Base-by-base conservation (phyloP, 1,140 invertebrate genomes). In the Polypedilum pembai region DNA sequence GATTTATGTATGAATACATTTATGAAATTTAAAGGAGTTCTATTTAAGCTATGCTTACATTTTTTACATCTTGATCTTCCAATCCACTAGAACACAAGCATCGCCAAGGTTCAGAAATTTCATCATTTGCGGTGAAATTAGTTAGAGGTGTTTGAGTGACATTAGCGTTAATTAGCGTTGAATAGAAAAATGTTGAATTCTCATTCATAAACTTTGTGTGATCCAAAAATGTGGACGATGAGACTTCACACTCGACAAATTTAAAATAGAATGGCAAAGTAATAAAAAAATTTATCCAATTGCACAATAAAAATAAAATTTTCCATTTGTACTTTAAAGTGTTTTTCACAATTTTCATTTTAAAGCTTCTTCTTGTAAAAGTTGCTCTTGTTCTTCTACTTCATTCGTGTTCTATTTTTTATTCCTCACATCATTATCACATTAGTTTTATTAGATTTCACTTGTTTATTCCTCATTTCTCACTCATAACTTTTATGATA, bases 291-390 rank as follows among this genome's bases (percentile, higher is more conserved):
- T 33, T 33, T 33, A 33, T 33, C 24, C 24, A 33, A 33, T 33
- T 33, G 24, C 24, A 33, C 24, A 33, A 56, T 56, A n/a, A n/a
- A 56, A 56, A 56, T 56, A 56, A 56, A 56, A 56, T n/a, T 56
- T 56, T 56, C 45, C 45, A 56, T 56, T 56, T 56, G n/a, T n/a
- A n/a, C 45, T 56, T n/a, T n/a, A 56, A 12, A 56, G 3, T 56
- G 45, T 4, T 56, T 56, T n/a, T n/a, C 12, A 56, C 45, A 56
- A 56, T 56, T 56, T 56, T 56, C 45, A 56, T 56, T n/a, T 56
- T 56, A 56, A 56, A 56, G 12, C 12, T 56, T 56, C n/a, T 56
- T 56, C 45, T 56, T 56, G 4, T 56, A 4, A 56, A 56, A 56
- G 12, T 56, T 10, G 12, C n/a, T n/a, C 8, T 56, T n/a, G n/a